Evolutionary conservation across 2,888 invertebrate species (phyloP), one percentile per base, ranked within the genome.

Genomic region (Macrosiphum euphorbiae): DNA sequence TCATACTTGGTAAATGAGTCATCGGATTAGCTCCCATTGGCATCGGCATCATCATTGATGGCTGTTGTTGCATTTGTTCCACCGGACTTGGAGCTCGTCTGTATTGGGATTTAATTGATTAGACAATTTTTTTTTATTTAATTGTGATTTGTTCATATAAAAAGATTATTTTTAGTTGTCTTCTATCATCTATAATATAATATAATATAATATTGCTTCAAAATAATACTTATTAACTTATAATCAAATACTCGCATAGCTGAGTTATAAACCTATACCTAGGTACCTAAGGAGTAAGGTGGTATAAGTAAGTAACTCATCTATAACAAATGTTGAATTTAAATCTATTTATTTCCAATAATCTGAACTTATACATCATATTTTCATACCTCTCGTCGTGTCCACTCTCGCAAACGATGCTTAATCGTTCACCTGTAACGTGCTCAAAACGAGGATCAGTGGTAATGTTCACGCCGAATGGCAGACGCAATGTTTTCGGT

Each of bases 391-490:
- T 94, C 86, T 95, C 97, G 86, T 96, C 96, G 95, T 97, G 97
- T 94, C 98, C 98, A 95, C 98, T 98, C 95, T 98, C 98, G 95
- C 98, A 98, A 95, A 98, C 97, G 95, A 98, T 98, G 61, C 98
- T 97, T 96, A 98, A 98, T 94, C 98, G 97, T 96, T 98, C 98
- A 24, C 98, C 98, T 94, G 98, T 98, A 95, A 97, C 96, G 95
- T 97, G 97, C 95, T 97, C 97, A 95, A 97, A 97, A 95, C 97
- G 96, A 13, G 97, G 97, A 95, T 97, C 97, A 58, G 97, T 97
- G 94, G 97, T 97, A 95, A 97, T 95, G 95, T 97, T 97, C 91
- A 97, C 96, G 95, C 97, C 97, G 95, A 97, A 97, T 44, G 97
- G 97, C 94, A 97, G 96, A 91, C 96, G 96, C 87, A 97, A 96